A percentile compares a stretch with the other conserved stretches of the same genome.
phyloP scores from a whole-genome alignment of 2,113 vertebrate species.

The Psephotus haematonotus region DNA sequence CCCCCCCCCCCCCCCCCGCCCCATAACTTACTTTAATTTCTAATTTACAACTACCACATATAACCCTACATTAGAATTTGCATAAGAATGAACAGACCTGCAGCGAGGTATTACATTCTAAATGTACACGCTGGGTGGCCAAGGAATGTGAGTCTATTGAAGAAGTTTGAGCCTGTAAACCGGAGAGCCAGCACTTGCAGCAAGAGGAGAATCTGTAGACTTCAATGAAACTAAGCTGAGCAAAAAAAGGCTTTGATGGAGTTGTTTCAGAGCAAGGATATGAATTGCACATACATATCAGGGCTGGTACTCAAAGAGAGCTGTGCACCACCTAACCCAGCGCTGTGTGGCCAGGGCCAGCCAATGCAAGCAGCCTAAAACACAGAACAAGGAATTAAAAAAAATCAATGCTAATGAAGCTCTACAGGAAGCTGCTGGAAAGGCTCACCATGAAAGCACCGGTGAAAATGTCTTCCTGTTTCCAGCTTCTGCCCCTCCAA shows the following conservation, averaged over 20 bases:
- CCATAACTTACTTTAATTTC: constrained; percentile 51
- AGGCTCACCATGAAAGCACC: background rate
- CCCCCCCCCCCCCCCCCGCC: no score
- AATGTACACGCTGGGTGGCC: constrained; percentile 71
- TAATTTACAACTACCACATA: constrained; percentile 72
- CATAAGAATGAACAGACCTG: constrained; percentile 74
- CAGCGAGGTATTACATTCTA: constrained; percentile 73
- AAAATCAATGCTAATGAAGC: background rate
- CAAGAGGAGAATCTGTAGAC: constrained; percentile 70
- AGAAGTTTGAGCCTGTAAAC: constrained; percentile 70
- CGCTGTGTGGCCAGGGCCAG: background rate
- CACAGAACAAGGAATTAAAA: background rate
- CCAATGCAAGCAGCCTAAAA: background rate
- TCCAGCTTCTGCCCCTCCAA: background rate
- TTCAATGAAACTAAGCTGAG: constrained; percentile 71
- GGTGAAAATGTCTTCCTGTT: background rate
- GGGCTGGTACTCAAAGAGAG: background rate
- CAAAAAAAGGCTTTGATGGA: constrained; percentile 55
- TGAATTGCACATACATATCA: background rate
- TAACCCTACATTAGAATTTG: constrained; percentile 70
- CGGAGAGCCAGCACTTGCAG: constrained; percentile 60
- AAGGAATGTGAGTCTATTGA: constrained; percentile 69
- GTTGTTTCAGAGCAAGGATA: background rate
- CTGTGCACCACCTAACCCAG: background rate
- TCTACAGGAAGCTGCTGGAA: background rate